Base-by-base conservation (phyloP, 2,888 invertebrate genomes). In the Calliphora vomitoria region DNA sequence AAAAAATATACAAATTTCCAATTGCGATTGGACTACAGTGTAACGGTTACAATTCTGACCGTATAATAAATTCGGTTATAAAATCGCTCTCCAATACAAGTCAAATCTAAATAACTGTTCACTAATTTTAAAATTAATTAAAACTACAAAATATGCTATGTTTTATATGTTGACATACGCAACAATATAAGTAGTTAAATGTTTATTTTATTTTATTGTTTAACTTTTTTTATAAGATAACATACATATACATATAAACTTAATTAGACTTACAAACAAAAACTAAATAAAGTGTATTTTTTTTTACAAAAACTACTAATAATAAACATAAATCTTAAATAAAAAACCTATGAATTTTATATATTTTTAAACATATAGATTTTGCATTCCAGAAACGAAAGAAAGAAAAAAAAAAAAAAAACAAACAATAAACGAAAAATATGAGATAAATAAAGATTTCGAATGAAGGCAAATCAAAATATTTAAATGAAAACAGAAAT, bases 241-340 rank as follows among this genome's bases (percentile, higher is more conserved):
- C 62, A 84, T 18, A 47, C 11, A 62, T 35, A 44, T 50, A 55
- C 18, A 74, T 71, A 64, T 64, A 58, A 64, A 31, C 82, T 78
- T 72, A 76, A 76, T 81, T 58, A 66, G 31, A 58, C 72, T 71
- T 79, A 72, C 5, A 66, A 58, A n/a, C 35, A 69, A n/a, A 64
- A 44, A 66, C 64, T 64, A 85, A 64, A 62, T 64, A 85, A 64
- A 62, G 35, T 47, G 41, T 62, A 41, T 25, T 69, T 75, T 25
- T n/a, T 58, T 66, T 60, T 74, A 84, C 68, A 84, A 72, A 71
- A 15, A 64, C 20, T 71, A 44, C 64, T 44, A 35, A 13, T 31
- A 71, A 79, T 68, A 74, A 78, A 66, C 55, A 71, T 74, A 72
- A 20, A 64, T 50, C 13, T 62, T 68, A 35, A 25, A 58, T 38